Percentiles rank a stretch among this genome's conserved stretches.
phyloP scores from a whole-genome alignment of 2,888 invertebrate species.

The Biston stratarius region DNA sequence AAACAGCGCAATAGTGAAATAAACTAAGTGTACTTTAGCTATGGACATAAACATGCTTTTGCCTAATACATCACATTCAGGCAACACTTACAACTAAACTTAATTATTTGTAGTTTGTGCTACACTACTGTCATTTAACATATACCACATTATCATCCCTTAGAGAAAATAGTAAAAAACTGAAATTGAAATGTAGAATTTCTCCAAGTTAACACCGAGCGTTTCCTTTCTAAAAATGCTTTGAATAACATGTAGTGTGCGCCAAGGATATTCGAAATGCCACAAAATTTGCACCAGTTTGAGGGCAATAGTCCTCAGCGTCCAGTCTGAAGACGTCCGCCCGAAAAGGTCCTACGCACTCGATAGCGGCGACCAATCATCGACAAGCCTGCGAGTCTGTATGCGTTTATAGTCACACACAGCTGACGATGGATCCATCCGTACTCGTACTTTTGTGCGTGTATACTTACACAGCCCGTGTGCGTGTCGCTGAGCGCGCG shows the following conservation, averaged over 20 bases:
- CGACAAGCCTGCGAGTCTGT: not conserved
- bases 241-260: no score
- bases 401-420: conserved; percentile 64
- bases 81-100: not conserved
- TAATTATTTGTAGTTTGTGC: not conserved
- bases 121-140: not conserved
- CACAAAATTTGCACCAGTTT: no score
- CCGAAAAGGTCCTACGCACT: no score
- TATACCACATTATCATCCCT: not conserved
- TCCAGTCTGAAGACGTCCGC: no score
- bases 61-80: conserved; percentile 9
- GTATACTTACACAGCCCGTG: conserved; percentile 76
- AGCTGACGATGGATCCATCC: conserved; percentile 69
- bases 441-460: not conserved
- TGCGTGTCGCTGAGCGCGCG: conserved; percentile 81
- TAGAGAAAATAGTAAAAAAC: no score
- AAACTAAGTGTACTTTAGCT: conserved; percentile 2
- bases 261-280: no score
- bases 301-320: no score
- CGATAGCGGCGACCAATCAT: no score
- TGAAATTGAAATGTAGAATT: no score
- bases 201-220: no score
- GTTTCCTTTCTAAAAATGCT: no score
- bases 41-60: conserved; percentile 12
- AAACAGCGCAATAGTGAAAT: not conserved